Evolutionary conservation across 92 coral and sea anemone genomes (phyloP).

Genomic region (Galaxea fascicularis): DNA sequence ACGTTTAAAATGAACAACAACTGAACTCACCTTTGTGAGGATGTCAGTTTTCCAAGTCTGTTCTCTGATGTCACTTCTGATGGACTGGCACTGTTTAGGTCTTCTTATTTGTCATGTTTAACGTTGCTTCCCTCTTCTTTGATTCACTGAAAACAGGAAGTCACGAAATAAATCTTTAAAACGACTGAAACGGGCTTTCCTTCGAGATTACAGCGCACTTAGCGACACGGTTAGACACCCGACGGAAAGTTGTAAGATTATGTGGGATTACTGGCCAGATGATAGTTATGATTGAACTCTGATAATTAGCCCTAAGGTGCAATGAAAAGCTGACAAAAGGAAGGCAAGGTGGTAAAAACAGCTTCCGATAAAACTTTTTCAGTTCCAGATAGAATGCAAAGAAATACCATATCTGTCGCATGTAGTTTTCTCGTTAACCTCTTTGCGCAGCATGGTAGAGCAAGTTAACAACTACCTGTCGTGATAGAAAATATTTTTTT

Average conservation of each 20-base stretch:
- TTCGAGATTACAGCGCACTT: neutral
- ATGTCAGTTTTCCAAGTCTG: neutral
- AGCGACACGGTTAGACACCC: neutral
- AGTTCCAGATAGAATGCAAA: neutral
- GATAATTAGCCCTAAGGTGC: constrained; percentile 15
- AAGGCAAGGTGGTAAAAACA: neutral
- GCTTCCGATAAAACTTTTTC: neutral
- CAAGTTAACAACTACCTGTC: constrained; percentile 31
- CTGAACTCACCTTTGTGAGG: neutral
- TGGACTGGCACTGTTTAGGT: neutral
- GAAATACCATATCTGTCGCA: neutral
- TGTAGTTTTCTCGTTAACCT: neutral
- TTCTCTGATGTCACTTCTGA: neutral
- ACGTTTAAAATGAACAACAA: constrained; percentile 5
- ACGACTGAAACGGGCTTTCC: neutral
- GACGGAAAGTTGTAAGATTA: neutral
- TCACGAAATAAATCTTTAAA: neutral
- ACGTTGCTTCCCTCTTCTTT: neutral
- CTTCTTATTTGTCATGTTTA: neutral
- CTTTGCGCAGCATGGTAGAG: neutral
- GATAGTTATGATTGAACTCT: neutral
- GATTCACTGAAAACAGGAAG: neutral
- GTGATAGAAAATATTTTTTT: neutral
- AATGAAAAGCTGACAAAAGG: neutral
- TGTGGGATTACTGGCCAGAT: neutral